phyloP scores from a whole-genome alignment of 1,140 invertebrate genomes.

The Physella acuta region DNA sequence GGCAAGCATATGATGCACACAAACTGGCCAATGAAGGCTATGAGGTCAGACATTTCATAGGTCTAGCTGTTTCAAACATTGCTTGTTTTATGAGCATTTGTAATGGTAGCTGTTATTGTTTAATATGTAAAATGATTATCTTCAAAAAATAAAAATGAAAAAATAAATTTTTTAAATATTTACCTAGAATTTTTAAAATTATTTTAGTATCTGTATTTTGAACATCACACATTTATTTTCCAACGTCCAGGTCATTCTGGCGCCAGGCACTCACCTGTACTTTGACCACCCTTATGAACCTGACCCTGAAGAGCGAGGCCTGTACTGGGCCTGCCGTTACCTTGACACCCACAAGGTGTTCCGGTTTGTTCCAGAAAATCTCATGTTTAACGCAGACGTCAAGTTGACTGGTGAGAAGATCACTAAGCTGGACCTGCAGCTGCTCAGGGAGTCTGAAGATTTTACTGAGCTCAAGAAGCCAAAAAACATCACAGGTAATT shows the following conservation, averaged over 20 bases:
- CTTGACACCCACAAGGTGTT: constrained; percentile 49
- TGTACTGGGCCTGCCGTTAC: constrained; percentile 54
- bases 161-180: neutral
- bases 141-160: neutral
- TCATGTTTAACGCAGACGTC: constrained; percentile 52
- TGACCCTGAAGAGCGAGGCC: constrained; percentile 54
- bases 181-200: neutral
- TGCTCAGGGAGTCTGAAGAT: constrained; percentile 28
- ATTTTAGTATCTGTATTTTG: neutral
- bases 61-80: too few species aligned
- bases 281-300: constrained; percentile 58
- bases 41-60: too few species aligned
- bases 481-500: constrained; percentile 49
- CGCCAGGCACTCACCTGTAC: constrained; percentile 56
- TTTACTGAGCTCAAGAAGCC: constrained; percentile 34
- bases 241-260: constrained; percentile 55
- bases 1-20: constrained; percentile 47
- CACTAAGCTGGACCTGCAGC: constrained; percentile 31
- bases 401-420: constrained; percentile 45
- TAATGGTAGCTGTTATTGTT: neutral
- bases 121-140: neutral
- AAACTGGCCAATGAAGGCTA: constrained; percentile 55
- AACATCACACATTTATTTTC: neutral
- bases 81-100: too few species aligned
- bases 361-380: constrained; percentile 48